These are phyloP conservation scores for Polyommatus iphigenia DNA, from an alignment of 2,888 invertebrate species.

Conservation along the genomic window DNA sequence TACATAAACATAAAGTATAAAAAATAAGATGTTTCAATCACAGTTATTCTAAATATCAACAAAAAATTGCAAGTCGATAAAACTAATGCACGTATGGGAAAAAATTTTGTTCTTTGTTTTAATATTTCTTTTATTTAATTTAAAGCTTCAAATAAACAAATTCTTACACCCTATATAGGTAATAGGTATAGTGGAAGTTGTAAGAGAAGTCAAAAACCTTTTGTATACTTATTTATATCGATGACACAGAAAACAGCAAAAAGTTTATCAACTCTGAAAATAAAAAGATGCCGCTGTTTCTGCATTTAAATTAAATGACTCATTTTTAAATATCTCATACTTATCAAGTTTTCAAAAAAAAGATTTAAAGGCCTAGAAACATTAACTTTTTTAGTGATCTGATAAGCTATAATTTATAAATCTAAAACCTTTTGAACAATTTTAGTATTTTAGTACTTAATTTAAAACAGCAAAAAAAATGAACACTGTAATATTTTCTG, in stretches of 20 bases:
- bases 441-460: too few species aligned
- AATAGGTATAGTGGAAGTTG: not conserved
- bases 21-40: too few species aligned
- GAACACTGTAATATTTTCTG: too few species aligned
- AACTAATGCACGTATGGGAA: not conserved
- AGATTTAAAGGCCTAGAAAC: not conserved
- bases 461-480: too few species aligned
- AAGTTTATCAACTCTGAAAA: not conserved
- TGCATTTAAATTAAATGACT: conserved; percentile 1
- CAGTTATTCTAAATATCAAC: too few species aligned
- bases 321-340: not conserved
- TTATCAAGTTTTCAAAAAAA: not conserved
- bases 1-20: too few species aligned
- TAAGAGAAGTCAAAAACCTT: not conserved
- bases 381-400: not conserved
- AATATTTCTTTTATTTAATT: too few species aligned
- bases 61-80: too few species aligned
- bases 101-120: not conserved
- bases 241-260: not conserved
- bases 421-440: too few species aligned
- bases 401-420: too few species aligned
- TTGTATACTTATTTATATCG: not conserved
- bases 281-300: not conserved
- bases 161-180: not conserved
- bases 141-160: not conserved